Percentiles rank a stretch among this genome's conserved stretches.
phyloP scores from a whole-genome alignment of 1,140 invertebrate genomes.

The Polyergus mexicanus region DNA sequence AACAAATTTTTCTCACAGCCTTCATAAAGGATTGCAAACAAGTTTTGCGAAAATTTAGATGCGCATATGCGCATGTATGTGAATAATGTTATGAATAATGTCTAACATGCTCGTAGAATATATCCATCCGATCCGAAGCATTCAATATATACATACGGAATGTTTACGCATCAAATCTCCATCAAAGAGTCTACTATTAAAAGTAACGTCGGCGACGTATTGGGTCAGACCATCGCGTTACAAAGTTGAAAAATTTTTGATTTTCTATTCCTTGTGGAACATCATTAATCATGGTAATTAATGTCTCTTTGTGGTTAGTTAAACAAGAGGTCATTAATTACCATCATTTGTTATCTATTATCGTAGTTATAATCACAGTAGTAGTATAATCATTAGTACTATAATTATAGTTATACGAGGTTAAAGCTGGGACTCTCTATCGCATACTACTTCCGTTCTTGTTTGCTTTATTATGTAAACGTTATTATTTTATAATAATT shows the following conservation, averaged over 20 bases:
- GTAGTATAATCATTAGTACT: too few relatives aligned
- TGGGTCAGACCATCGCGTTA: not conserved
- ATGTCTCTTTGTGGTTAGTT: slow-evolving; percentile 59
- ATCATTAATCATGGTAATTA: slow-evolving; percentile 57
- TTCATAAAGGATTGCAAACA: slow-evolving; percentile 41
- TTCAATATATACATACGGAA: not conserved
- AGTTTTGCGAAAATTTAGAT: slow-evolving; percentile 28
- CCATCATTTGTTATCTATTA: slow-evolving; percentile 57
- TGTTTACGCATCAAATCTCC: slow-evolving; percentile 26
- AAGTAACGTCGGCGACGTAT: not conserved
- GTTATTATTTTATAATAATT: not conserved
- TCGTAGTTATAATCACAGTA: slow-evolving; percentile 10
- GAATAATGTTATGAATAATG: slow-evolving; percentile 11
- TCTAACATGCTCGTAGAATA: not conserved
- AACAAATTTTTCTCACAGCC: slow-evolving; percentile 21
- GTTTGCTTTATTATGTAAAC: not conserved
- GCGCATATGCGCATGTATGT: not conserved
- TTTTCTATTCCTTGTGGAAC: slow-evolving; percentile 2
- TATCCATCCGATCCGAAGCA: not conserved
- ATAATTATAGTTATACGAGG: slow-evolving; percentile 33
- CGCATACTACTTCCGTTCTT: not conserved
- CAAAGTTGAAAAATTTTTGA: slow-evolving; percentile 35
- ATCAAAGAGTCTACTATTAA: slow-evolving; percentile 29
- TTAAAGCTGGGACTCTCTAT: slow-evolving; percentile 16
- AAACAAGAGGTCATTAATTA: slow-evolving; percentile 51